Evolutionary conservation across 2,888 invertebrate genomes (phyloP), one percentile per base, ranked within the genome.

Genomic region (Lamellibrachia columna): DNA sequence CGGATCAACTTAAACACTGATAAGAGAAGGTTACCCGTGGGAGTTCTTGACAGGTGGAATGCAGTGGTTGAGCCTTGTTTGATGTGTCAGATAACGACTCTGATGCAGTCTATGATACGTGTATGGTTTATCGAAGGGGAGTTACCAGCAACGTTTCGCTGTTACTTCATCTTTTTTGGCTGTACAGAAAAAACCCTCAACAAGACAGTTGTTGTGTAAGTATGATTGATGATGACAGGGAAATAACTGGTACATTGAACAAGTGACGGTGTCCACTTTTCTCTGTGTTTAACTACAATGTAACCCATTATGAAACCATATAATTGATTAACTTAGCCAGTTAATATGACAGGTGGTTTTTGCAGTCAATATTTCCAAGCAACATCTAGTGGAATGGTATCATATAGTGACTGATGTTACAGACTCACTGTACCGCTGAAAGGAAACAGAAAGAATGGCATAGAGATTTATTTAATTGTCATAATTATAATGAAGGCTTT

Each of bases 231-330:
- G 15, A n/a, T 75, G 75, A 75, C 75, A 75, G 75, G 22, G 22
- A 75, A 75, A 75, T 75, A 75, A 75, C 75, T 22, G 75, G 75
- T 75, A 6, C 22, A 6, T 75, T 15, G 22, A 75, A 15, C 75
- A 75, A 75, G 75, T 75, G 75, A 75, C n/a, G 75, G 75, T 75
- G 75, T 75, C 75, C 75, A 75, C 75, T 75, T 75, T 22, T 75
- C 75, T 75, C 22, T 75, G 55, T 55, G 75, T 75, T 22, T 75
- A 75, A 75, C 15, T 75, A 75, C 75, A 75, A 75, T 75, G 75
- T 75, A 75, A 3, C 75, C 75, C 75, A 75, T 75, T 75, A 75
- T 75, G 75, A 15, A 75, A 75, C 75, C 75, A 75, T 75, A 75
- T 75, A 15, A 75, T 75, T 75, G 22, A 6, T 75, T 75, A 75